Evolutionary conservation across 2,113 vertebrate species (phyloP).

Genomic region (Cercocebus atys): DNA sequence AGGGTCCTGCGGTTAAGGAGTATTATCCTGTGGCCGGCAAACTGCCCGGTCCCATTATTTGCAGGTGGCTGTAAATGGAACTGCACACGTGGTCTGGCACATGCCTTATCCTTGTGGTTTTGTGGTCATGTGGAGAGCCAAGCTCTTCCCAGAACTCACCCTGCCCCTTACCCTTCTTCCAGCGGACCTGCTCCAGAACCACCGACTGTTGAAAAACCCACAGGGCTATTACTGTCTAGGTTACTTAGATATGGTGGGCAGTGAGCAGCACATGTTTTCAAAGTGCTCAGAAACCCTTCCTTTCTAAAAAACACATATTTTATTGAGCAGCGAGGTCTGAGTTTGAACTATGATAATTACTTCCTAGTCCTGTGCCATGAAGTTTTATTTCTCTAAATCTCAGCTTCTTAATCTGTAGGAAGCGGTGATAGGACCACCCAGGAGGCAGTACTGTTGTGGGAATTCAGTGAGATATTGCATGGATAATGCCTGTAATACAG

Average conservation of each 20-base stretch:
- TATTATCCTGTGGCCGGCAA: conserved; percentile 78
- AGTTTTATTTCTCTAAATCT: neutral
- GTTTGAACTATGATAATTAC: too few relatives aligned
- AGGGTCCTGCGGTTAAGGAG: conserved; percentile 66
- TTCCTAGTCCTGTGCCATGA: neutral
- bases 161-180: conserved; percentile 46
- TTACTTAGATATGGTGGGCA: too few relatives aligned
- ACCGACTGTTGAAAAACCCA: neutral
- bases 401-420: neutral
- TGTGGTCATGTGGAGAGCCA: conserved; percentile 75
- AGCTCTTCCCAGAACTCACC: conserved; percentile 27
- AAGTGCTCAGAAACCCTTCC: neutral
- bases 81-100: conserved; percentile 60
- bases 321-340: neutral
- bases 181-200: conserved; percentile 55
- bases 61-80: conserved; percentile 75
- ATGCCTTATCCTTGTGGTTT: conserved; percentile 80
- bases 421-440: neutral
- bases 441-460: neutral
- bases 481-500: neutral
- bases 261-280: fast-evolving
- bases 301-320: neutral
- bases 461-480: fast-evolving
- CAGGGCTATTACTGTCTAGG: neutral
- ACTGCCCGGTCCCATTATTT: conserved; percentile 67